A percentile compares a stretch with the other conserved stretches of the same genome.
Conservation (phyloP, 2,113 vertebrate genomes). For the Otocyon megalotis region DNA sequence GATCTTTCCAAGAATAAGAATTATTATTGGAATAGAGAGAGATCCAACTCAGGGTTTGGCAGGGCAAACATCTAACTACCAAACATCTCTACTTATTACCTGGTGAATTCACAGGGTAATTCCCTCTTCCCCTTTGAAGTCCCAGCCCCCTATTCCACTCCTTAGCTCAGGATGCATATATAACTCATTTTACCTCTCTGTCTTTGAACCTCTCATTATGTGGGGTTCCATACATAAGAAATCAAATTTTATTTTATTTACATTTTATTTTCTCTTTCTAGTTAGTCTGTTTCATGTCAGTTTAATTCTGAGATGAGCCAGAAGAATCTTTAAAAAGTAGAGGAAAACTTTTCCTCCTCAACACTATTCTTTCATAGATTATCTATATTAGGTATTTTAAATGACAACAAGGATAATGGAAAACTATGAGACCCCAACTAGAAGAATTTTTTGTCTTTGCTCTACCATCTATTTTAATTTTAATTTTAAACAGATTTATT, state of each 20-base stretch:
- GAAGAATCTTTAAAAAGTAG: background rate
- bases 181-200: background rate
- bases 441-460: slow-evolving; percentile 12
- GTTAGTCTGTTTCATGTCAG: background rate
- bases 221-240: background rate
- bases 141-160: background rate
- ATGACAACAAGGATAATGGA: background rate
- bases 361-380: background rate
- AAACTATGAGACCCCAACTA: background rate
- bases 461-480: background rate
- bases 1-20: background rate
- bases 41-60: background rate
- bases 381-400: slow-evolving; percentile 39
- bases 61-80: background rate
- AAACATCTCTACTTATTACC: background rate
- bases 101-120: background rate
- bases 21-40: no score
- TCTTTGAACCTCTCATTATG: background rate
- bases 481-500: background rate
- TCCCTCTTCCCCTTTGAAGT: background rate
- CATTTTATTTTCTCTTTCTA: background rate
- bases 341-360: background rate
- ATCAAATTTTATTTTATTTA: background rate
- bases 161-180: background rate
- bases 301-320: background rate